phyloP scores from a whole-genome alignment of 2,113 vertebrate genomes.

The Delphinapterus leucas region DNA sequence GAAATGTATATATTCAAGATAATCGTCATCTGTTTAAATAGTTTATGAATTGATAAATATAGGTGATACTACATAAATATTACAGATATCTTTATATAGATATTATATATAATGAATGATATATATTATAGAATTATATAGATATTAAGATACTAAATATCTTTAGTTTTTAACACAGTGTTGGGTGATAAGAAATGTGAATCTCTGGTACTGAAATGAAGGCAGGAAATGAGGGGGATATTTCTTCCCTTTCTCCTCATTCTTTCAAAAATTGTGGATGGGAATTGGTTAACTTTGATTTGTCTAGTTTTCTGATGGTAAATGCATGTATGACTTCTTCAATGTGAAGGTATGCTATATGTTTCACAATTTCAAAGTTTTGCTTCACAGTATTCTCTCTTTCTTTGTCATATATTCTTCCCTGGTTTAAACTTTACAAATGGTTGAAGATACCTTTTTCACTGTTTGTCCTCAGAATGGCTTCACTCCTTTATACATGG shows the following conservation, averaged over 20 bases:
- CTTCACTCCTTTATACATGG: constrained; percentile 99
- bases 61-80: background rate
- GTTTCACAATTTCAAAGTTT: background rate
- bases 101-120: background rate
- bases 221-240: background rate
- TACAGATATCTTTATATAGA: background rate
- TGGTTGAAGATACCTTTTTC: background rate
- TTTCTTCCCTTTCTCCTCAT: background rate
- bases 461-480: constrained; percentile 89
- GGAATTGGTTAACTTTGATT: background rate
- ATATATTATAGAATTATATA: background rate
- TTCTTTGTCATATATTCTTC: background rate
- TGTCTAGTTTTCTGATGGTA: background rate
- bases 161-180: background rate
- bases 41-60: background rate
- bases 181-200: background rate
- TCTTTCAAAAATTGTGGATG: background rate
- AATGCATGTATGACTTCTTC: background rate
- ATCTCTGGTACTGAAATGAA: background rate
- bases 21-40: background rate
- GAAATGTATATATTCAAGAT: background rate
- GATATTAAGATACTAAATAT: background rate
- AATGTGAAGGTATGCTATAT: background rate
- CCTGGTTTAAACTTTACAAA: background rate
- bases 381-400: background rate